These are phyloP conservation scores for Lamellibrachia luymesi DNA, from an alignment of 1,140 invertebrate species.

Conservation along the genomic window DNA sequence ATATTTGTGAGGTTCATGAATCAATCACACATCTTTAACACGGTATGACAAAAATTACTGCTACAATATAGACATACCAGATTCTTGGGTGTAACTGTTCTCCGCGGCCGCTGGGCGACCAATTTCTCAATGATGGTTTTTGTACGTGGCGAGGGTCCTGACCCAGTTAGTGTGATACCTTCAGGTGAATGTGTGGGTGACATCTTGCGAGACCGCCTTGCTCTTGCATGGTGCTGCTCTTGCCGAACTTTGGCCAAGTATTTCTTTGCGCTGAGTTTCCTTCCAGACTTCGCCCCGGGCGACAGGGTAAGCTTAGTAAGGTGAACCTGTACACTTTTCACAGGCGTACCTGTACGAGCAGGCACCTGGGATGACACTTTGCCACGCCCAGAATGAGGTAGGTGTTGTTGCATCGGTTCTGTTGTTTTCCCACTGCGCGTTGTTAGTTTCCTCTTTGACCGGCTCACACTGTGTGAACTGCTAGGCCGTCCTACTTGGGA, in stretches of 20 bases:
- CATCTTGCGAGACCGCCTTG: background rate
- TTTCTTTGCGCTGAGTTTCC: background rate
- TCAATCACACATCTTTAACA: too few species aligned
- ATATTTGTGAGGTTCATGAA: too few species aligned
- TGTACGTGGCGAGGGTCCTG: background rate
- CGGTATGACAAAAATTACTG: too few species aligned
- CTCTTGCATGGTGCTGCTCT: background rate
- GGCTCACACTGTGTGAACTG: background rate
- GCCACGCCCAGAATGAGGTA: background rate
- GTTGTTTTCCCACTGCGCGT: background rate
- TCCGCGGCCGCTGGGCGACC: background rate
- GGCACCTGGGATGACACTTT: background rate
- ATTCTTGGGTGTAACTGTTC: background rate
- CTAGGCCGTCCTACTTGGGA: background rate
- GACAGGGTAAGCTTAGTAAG: background rate
- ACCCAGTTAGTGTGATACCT: background rate
- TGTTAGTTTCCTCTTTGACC: background rate
- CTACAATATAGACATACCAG: background rate
- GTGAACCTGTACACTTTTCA: background rate
- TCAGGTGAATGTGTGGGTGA: background rate
- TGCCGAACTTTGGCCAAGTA: background rate
- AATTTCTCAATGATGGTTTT: background rate
- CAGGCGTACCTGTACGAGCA: background rate
- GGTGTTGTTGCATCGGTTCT: background rate
- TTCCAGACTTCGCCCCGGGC: background rate